A percentile compares a stretch with the other conserved stretches of the same genome.
These are phyloP conservation scores for Yasuhikotakia modesta DNA, from an alignment of 2,797 vertebrate genomes.

Conservation along the genomic window DNA sequence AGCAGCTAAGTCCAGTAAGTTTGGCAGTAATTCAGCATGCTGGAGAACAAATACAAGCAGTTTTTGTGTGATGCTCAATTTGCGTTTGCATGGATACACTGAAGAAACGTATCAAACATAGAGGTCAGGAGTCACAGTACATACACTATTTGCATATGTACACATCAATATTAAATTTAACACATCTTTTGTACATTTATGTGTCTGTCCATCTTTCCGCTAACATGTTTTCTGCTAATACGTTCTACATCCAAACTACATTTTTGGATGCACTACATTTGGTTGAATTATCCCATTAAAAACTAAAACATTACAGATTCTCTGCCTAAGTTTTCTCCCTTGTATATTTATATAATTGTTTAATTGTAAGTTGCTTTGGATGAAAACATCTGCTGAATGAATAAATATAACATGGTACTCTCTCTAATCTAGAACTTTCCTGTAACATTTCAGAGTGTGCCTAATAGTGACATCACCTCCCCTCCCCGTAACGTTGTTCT, in stretches of 20 bases:
- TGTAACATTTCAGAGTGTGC: not conserved
- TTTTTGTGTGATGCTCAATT: not conserved
- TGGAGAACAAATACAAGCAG: not conserved
- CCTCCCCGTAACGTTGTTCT: slow-evolving; percentile 18
- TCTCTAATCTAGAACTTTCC: not conserved
- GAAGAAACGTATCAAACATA: slow-evolving; percentile 6
- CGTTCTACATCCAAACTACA: too few species aligned
- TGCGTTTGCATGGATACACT: not conserved
- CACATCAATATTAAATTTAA: not conserved
- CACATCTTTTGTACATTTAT: not conserved
- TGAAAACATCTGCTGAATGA: not conserved
- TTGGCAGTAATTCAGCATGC: not conserved
- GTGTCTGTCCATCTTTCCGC: slow-evolving; percentile 11
- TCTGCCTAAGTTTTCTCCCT: not conserved
- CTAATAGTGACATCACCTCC: slow-evolving; percentile 31
- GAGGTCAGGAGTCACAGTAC: not conserved
- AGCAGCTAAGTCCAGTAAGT: not conserved
- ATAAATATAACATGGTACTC: not conserved
- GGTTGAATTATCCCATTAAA: not conserved
- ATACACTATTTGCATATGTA: not conserved
- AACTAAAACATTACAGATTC: not conserved
- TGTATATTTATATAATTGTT: too few species aligned
- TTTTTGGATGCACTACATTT: too few species aligned
- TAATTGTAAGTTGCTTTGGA: not conserved
- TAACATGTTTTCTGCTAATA: too few species aligned